Percentiles rank a stretch among this genome's conserved stretches.
Evolutionary conservation across 2,113 vertebrate species (phyloP).

Genomic region (Bufo gargarizans): DNA sequence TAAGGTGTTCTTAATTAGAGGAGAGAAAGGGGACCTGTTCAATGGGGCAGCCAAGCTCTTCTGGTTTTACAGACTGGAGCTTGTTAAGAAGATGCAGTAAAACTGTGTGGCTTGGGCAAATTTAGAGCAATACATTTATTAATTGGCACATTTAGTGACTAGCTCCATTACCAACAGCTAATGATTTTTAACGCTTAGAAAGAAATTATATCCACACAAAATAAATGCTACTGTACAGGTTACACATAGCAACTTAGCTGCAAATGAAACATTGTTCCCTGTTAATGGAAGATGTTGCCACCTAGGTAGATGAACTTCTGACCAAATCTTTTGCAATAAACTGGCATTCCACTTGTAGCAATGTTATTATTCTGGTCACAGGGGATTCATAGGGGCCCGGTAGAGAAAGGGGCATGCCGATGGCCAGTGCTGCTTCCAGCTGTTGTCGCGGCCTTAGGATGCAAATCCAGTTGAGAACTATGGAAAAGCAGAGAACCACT

Average conservation of each 20-base stretch:
- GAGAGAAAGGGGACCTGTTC: neutral
- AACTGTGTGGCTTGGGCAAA: conserved; percentile 4
- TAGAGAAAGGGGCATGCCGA: too few relatives aligned
- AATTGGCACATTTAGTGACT: conserved; percentile 16
- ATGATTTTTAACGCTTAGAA: conserved; percentile 4
- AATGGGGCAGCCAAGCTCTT: neutral
- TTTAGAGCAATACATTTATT: conserved; percentile 17
- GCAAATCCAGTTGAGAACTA: too few relatives aligned
- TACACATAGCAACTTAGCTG: neutral
- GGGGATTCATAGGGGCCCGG: too few relatives aligned
- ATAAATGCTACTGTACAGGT: neutral
- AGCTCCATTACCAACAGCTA: conserved; percentile 15
- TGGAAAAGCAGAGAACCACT: too few relatives aligned
- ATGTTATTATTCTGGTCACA: too few relatives aligned
- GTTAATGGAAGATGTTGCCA: neutral
- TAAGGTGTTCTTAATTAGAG: conserved; percentile 34
- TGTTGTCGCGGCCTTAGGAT: too few relatives aligned
- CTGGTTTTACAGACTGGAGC: conserved; percentile 21
- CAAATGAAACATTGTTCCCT: neutral
- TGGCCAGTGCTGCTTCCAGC: too few relatives aligned
- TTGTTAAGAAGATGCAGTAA: conserved; percentile 39
- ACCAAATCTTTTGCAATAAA: neutral
- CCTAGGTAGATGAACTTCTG: neutral
- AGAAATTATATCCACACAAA: conserved; percentile 2
- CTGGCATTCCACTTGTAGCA: too few relatives aligned